A percentile compares a stretch with the other conserved stretches of the same genome.
phyloP scores from a whole-genome alignment of 2,888 invertebrate species.

The Caenorhabditis plicata region DNA sequence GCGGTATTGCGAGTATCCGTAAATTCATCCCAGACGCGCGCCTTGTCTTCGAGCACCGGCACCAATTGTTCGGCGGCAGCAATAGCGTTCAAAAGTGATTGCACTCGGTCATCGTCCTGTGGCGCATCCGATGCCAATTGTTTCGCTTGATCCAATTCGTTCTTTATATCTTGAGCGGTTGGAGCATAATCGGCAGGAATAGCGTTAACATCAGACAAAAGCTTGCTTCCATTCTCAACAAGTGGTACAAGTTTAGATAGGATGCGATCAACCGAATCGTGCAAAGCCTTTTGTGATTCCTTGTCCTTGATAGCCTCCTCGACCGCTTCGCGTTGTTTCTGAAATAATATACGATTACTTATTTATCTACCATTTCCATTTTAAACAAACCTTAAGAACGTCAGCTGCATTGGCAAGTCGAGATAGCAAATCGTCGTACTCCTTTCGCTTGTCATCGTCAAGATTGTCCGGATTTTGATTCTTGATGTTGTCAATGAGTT shows the following conservation, averaged over 20 bases:
- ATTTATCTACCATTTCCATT: not conserved
- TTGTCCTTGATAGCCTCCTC: constrained; percentile 31
- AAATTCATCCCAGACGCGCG: constrained; percentile 39
- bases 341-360: constrained; percentile 6
- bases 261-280: constrained; percentile 28
- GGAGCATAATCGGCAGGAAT: constrained; percentile 31
- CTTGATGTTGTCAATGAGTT: constrained; percentile 19
- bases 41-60: constrained; percentile 33
- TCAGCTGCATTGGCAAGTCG: constrained; percentile 37
- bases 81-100: constrained; percentile 15
- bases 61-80: constrained; percentile 17
- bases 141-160: constrained; percentile 14
- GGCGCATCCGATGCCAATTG: constrained; percentile 2
- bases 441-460: constrained; percentile 28
- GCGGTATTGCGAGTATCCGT: constrained; percentile 39
- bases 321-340: constrained; percentile 30
- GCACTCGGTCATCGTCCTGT: constrained; percentile 3
- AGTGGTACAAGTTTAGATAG: constrained; percentile 27
- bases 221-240: constrained; percentile 27
- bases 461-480: constrained; percentile 20
- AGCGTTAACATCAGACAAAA: constrained; percentile 35
- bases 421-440: constrained; percentile 30
- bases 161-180: constrained; percentile 26
- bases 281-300: constrained; percentile 31
- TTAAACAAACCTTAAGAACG: constrained; percentile 20